Conservation (phyloP, 2,888 invertebrate genomes). For the Clostera curtula region DNA sequence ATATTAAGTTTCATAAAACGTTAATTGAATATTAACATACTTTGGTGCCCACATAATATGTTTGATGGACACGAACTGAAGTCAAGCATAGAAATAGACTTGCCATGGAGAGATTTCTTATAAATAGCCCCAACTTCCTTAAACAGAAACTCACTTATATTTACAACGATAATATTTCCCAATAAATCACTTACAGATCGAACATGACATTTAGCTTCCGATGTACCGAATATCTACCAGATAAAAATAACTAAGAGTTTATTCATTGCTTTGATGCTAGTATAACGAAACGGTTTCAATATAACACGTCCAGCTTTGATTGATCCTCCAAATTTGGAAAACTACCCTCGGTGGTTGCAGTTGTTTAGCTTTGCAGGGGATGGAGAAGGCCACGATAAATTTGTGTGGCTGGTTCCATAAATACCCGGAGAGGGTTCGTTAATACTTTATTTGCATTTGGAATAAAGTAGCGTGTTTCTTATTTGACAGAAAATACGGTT, state of each 20-base stretch:
- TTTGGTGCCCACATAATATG: too few relatives aligned
- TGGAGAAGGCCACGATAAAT: constrained; percentile 28
- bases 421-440: constrained; percentile 43
- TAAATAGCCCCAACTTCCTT: constrained; percentile 14
- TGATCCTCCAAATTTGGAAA: constrained; percentile 18
- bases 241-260: constrained; percentile 62
- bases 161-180: constrained; percentile 37
- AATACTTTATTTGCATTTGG: constrained; percentile 26
- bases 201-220: constrained; percentile 56
- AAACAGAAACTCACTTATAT: constrained; percentile 18
- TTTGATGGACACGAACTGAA: too few relatives aligned
- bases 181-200: constrained; percentile 58
- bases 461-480: constrained; percentile 6
- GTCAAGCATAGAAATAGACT: too few relatives aligned
- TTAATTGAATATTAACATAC: too few relatives aligned
- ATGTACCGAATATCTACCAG: constrained; percentile 50
- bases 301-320: constrained; percentile 22
- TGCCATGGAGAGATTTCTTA: too few relatives aligned
- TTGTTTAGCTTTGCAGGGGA: constrained; percentile 5
- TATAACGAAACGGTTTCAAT: constrained; percentile 45
- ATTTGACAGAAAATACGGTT: too few relatives aligned
- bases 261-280: constrained; percentile 39
- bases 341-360: constrained; percentile 4
- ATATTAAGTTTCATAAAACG: too few relatives aligned
- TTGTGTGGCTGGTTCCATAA: constrained; percentile 47